Base-by-base conservation (phyloP, 2,113 vertebrate species). In the Aramus guarauna region DNA sequence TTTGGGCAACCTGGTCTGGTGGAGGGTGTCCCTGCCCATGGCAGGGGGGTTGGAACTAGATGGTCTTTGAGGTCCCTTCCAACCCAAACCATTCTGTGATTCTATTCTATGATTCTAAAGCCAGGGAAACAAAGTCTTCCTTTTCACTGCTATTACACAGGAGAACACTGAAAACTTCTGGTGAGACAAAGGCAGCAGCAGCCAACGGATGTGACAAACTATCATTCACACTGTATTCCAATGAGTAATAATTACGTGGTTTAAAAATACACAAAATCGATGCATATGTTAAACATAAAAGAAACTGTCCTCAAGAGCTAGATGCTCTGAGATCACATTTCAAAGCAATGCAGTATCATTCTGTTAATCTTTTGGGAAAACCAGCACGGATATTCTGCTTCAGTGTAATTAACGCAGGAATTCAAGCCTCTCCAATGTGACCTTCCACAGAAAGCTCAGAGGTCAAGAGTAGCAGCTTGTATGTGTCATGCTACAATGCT, bases 331-430 rank as follows among this genome's bases (percentile, higher is more conserved):
- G 85, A 75, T 96, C 87, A 34, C 47, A 76, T 94, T 97, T 97
- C 94, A 96, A 96, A 96, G 85, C 74, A 64, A 66, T 1, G 20
- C 6, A 2, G 32, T 68, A 88, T 73, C 55, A n/a, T 92, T 90
- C 64, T 64, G 71, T 53, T 95, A 93, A 94, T 95, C 95, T 95
- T 94, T 52, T 41, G 67, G 80, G 81, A 79, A 96, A 93, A 88
- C 45, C 47, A 66, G 73, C 11, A 66, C 16, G 48, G 81, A 80
- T 77, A 96, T 53, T 92, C 78, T 22, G 43, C 79, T 81, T 76
- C 69, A 37, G 47, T 36, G 47, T 48, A 47, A 90, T 87, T 97
- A 95, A 91, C 6, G 1, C 60, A 82, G 84, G 89, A 92, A 96
- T 95, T 94, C 66, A 56, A 94, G 50, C 22, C 52, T 30, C 39